Conservation (phyloP, 2,113 vertebrate genomes). For the Cynoglossus semilaevis region DNA sequence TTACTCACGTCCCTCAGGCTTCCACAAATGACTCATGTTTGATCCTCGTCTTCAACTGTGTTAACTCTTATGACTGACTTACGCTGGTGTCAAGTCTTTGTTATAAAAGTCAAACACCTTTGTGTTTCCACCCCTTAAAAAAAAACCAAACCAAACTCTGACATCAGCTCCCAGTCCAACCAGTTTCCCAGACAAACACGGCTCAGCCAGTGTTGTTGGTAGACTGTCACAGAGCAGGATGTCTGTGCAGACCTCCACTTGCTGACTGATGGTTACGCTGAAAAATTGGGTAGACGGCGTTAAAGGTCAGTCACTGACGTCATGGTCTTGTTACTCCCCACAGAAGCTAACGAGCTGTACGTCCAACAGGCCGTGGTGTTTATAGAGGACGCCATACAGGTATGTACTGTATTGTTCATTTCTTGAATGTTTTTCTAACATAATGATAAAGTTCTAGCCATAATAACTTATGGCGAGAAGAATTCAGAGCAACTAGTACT, state of each 20-base stretch:
- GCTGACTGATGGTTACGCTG: background rate
- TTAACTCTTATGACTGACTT: too few relatives aligned
- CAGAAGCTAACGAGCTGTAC: conserved; percentile 73
- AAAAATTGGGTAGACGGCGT: too few relatives aligned
- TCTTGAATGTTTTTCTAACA: background rate
- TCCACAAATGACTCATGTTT: too few relatives aligned
- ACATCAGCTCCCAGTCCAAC: conserved; percentile 3
- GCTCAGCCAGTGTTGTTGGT: background rate
- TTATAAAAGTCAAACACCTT: too few relatives aligned
- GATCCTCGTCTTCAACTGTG: too few relatives aligned
- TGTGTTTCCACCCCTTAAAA: too few relatives aligned
- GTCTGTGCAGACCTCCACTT: background rate
- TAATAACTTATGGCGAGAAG: too few relatives aligned
- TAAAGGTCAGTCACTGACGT: background rate
- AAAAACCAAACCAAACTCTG: background rate
- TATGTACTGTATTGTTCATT: conserved; percentile 41
- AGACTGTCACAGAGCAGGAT: background rate
- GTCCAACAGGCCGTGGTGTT: conserved; percentile 89
- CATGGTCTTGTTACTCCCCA: conserved; percentile 8
- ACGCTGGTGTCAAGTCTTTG: too few relatives aligned
- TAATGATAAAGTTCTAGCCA: background rate
- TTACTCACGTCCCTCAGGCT: too few relatives aligned
- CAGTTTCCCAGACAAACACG: conserved; percentile 18
- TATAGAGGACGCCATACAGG: conserved; percentile 93
- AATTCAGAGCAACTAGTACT: too few relatives aligned